Percentiles rank a stretch among this genome's conserved stretches.
phyloP scores from a whole-genome alignment of 2,113 vertebrate genomes.

The Saccopteryx leptura region DNA sequence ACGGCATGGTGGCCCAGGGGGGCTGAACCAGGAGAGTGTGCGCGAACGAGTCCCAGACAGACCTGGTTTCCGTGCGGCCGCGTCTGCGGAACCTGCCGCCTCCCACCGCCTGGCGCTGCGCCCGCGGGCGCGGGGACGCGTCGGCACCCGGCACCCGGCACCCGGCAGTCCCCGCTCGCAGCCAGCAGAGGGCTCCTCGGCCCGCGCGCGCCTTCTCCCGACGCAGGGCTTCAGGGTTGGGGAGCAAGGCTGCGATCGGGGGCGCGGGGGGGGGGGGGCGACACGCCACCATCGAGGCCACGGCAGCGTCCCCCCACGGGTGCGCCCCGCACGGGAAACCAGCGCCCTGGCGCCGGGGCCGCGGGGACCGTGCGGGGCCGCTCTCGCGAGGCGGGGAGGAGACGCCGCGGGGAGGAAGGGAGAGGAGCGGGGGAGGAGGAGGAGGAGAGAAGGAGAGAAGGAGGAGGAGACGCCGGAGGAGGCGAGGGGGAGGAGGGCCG shows the following conservation, averaged over 20 bases:
- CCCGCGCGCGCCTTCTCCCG: conserved; percentile 20
- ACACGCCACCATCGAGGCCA: background rate
- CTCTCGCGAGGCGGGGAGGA: conserved; percentile 80
- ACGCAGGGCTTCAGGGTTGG: conserved; percentile 12
- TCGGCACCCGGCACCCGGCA: background rate
- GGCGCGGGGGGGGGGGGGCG: conserved; percentile 51
- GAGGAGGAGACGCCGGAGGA: background rate
- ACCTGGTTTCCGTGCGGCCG: background rate
- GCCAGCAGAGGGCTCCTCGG: conserved; percentile 86
- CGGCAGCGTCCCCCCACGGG: background rate
- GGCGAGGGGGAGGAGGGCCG: background rate
- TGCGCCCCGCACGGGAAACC: background rate
- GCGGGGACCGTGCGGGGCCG: background rate
- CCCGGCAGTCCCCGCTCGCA: background rate
- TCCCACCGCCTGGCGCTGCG: background rate
- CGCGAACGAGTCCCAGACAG: background rate
- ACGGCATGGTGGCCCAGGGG: background rate
- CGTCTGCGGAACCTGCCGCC: background rate
- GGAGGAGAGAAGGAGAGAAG: background rate
- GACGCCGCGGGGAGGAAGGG: background rate
- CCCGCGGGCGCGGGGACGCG: background rate
- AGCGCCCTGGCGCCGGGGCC: background rate
- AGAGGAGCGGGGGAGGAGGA: background rate
- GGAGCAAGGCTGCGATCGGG: conserved; percentile 54
- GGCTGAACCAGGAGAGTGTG: background rate